Conservation (phyloP, 2,888 invertebrate genomes). For the Catocala sponsa region DNA sequence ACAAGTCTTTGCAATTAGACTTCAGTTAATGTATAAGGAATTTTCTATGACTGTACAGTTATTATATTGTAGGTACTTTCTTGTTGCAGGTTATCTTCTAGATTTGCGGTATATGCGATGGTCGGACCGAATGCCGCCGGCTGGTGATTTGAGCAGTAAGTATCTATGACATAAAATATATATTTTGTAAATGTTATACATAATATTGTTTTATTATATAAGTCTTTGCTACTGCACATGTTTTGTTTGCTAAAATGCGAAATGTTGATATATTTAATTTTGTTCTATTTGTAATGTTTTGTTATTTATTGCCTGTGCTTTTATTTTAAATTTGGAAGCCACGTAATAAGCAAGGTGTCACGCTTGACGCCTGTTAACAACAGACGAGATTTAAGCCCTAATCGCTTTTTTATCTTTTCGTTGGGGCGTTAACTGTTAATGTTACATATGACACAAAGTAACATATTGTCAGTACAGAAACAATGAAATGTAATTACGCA, state of each 20-base stretch:
- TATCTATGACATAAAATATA: constrained; percentile 21
- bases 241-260: not conserved
- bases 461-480: no score
- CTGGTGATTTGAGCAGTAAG: constrained; percentile 70
- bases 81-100: constrained; percentile 83
- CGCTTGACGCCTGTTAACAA: constrained; percentile 17
- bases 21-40: not conserved
- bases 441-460: not conserved
- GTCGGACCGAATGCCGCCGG: constrained; percentile 57
- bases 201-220: constrained; percentile 6
- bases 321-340: not conserved
- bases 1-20: not conserved
- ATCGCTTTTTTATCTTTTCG: constrained; percentile 29
- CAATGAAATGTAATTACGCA: no score
- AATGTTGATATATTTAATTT: not conserved
- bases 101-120: constrained; percentile 82
- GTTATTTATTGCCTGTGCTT: not conserved
- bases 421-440: constrained; percentile 8
- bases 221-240: constrained; percentile 5
- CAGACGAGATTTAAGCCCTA: constrained; percentile 6
- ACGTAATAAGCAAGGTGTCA: not conserved
- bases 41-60: not conserved
- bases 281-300: not conserved
- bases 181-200: not conserved
- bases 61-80: constrained; percentile 1